Base-by-base conservation (phyloP, 2,797 vertebrate species). In the Staurois parvus region DNA sequence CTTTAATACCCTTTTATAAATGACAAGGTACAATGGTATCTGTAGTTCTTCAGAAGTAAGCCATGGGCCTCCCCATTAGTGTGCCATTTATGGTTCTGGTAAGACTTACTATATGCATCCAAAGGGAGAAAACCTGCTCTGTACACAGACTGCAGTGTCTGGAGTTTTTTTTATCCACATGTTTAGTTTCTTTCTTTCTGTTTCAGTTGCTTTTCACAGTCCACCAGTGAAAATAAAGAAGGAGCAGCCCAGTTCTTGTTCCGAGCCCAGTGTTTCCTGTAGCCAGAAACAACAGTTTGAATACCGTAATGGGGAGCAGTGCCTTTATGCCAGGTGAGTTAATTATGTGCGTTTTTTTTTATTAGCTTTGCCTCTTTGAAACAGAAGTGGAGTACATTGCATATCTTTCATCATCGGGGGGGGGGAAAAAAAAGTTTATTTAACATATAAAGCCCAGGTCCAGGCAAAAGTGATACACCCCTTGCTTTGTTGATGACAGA, bases 261-360 rank as follows among this genome's bases (percentile, higher is more conserved):
- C 95, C 0, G 96, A 97, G 88, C 94, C 96, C 86, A 92, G 93
- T 70, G 94, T 96, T 93, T 97, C 96, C 93, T 99, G 97, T 91
- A 96, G 94, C 93, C 96, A 96, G 34, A 96, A 97, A 94, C 97
- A 93, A 94, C 97, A 93, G 19, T 94, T 95, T 91, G 96, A 91
- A 92, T 96, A 95, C 91, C 95, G 86, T 87, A 95, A 93, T 76
- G 96, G 96, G 90, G 95, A 99, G 94, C 98, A 97, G 96, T 98
- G 97, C 96, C 96, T 99, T 97, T 99, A 97, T 28, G 91, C 96
- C 96, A 98, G 97, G 98, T 99, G 89, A 92, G 82, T 10, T n/a
- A 1, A 10, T 52, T 52, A 3, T 48, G 4, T 11, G 42, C 42
- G 12, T 45, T 37, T 37, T 10, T 37, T 42, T 12, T 42, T 42